phyloP scores from a whole-genome alignment of 2,888 invertebrate genomes.

The Drosophila nigricruria region DNA sequence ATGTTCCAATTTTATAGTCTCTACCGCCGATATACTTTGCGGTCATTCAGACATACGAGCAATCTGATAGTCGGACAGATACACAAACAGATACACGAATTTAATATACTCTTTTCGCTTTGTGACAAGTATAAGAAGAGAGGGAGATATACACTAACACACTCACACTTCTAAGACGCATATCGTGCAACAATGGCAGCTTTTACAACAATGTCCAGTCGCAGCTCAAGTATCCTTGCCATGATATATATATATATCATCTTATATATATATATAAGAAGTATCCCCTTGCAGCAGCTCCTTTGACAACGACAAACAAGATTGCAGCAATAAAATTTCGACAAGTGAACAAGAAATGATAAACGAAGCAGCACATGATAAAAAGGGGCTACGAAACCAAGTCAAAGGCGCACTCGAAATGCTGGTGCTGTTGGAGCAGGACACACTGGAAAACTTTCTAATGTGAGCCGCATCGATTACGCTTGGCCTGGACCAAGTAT shows the following conservation, averaged over 20 bases:
- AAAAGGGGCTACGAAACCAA: slow-evolving; percentile 36
- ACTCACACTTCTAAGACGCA: slow-evolving; percentile 75
- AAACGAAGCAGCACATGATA: slow-evolving; percentile 78
- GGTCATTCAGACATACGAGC: neutral
- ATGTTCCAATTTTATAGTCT: too few relatives aligned
- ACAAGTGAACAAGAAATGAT: slow-evolving; percentile 82
- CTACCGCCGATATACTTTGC: neutral
- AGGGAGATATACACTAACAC: neutral
- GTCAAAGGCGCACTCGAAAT: slow-evolving; percentile 57
- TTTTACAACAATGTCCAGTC: slow-evolving; percentile 68
- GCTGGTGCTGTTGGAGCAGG: slow-evolving; percentile 35
- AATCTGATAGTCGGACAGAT: neutral
- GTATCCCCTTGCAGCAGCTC: slow-evolving; percentile 52
- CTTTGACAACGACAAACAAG: slow-evolving; percentile 79
- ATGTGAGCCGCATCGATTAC: slow-evolving; percentile 79
- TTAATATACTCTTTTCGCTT: neutral
- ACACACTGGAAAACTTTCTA: slow-evolving; percentile 33
- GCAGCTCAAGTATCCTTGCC: slow-evolving; percentile 43
- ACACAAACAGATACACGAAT: neutral
- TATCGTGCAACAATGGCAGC: slow-evolving; percentile 57
- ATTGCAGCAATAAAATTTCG: slow-evolving; percentile 82
- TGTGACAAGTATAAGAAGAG: neutral
- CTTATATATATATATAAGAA: slow-evolving; percentile 7
- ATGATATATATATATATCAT: neutral
- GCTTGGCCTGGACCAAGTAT: slow-evolving; percentile 33